Evolutionary conservation across 2,888 invertebrate species (phyloP).

Genomic region (Dinocampus coccinellae): DNA sequence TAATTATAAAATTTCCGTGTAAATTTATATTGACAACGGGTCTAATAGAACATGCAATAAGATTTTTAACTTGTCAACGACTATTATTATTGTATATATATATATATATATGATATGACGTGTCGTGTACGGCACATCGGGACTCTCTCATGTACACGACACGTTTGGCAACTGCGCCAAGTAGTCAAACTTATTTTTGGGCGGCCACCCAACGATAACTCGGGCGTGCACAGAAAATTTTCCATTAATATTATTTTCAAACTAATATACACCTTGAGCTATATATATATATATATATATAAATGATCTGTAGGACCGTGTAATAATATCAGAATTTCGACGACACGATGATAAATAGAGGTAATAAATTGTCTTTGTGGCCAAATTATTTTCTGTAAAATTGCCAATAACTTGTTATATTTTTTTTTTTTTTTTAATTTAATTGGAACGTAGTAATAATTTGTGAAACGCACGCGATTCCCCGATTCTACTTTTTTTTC

Average conservation of each 20-base stretch:
- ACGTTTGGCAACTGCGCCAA: constrained; percentile 43
- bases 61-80: constrained; percentile 43
- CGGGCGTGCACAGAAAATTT: constrained; percentile 34
- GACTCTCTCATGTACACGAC: background rate
- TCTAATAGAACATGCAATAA: constrained; percentile 43
- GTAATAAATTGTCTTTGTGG: background rate
- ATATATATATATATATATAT: background rate
- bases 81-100: constrained; percentile 12
- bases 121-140: background rate
- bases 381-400: background rate
- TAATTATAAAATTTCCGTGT: background rate
- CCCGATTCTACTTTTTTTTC: background rate
- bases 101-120: background rate
- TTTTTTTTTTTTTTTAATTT: background rate
- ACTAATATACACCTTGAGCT: constrained; percentile 3
- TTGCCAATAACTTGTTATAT: background rate
- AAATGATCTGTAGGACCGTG: background rate
- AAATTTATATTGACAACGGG: constrained; percentile 32
- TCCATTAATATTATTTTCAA: constrained; percentile 35
- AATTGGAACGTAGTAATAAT: background rate
- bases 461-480: background rate
- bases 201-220: constrained; percentile 52
- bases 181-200: constrained; percentile 50
- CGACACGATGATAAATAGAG: background rate
- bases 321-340: background rate